Evolutionary conservation across 2,797 vertebrate species (phyloP).

Genomic region (Pipistrellus pygmaeus): DNA sequence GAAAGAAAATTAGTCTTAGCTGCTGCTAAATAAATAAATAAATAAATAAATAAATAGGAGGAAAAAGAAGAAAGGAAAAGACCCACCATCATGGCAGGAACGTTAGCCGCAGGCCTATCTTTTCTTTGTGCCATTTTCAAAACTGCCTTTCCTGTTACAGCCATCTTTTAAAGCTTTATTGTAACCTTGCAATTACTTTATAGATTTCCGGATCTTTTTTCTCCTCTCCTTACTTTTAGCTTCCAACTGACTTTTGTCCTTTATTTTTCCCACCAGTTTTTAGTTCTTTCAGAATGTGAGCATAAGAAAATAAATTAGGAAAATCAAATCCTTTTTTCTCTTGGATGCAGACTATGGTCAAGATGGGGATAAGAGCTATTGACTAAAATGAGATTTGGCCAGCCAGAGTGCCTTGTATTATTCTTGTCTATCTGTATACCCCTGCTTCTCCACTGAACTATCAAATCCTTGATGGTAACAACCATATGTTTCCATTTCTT

Average conservation of each 20-base stretch:
- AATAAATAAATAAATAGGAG: neutral
- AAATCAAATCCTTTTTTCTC: neutral
- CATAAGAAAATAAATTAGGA: neutral
- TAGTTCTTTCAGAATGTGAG: neutral
- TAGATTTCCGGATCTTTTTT: neutral
- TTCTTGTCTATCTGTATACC: neutral
- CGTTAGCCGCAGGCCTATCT: neutral
- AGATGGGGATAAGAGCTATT: neutral
- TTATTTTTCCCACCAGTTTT: neutral
- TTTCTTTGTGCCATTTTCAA: neutral
- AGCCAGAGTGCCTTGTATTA: neutral
- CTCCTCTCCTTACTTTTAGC: neutral
- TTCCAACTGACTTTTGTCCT: conserved; percentile 1
- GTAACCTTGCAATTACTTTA: neutral
- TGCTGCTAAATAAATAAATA: neutral
- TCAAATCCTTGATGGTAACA: neutral
- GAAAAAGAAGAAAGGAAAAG: neutral
- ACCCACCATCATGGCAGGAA: neutral
- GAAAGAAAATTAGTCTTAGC: conserved; percentile 37
- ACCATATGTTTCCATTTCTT: neutral
- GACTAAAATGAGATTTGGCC: neutral
- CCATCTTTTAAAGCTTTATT: neutral
- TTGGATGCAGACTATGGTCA: neutral
- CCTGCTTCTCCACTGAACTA: neutral
- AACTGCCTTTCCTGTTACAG: neutral